Evolutionary conservation across 2,888 invertebrate genomes (phyloP).

Genomic region (Keiferia lycopersicella): DNA sequence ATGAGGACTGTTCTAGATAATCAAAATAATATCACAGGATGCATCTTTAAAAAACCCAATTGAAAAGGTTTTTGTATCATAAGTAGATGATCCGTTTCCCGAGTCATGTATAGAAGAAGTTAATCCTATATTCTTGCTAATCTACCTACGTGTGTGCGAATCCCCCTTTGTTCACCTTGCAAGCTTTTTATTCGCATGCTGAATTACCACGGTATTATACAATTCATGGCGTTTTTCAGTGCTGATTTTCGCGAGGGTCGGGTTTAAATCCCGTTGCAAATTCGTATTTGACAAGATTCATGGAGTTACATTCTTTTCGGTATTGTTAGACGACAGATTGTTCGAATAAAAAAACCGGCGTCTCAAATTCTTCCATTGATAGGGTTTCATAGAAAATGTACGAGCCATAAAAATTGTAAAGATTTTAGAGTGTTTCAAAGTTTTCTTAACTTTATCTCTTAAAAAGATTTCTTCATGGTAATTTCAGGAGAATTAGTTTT

Average conservation of each 20-base stretch:
- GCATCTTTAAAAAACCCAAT: background rate
- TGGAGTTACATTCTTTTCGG: background rate
- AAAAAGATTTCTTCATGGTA: too few relatives aligned
- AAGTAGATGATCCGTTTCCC: background rate
- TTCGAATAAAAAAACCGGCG: too few relatives aligned
- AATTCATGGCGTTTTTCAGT: conserved; percentile 41
- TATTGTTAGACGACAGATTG: background rate
- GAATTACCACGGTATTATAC: conserved; percentile 35
- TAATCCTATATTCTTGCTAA: background rate
- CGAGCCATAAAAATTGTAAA: too few relatives aligned
- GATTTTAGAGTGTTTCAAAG: too few relatives aligned
- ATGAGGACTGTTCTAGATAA: too few relatives aligned
- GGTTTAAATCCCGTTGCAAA: conserved; percentile 44
- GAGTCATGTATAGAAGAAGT: background rate
- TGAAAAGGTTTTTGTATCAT: background rate
- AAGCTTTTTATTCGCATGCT: conserved; percentile 29
- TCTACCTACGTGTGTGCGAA: conserved; percentile 10
- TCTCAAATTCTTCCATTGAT: too few relatives aligned
- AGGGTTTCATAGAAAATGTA: too few relatives aligned
- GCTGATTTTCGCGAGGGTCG: conserved; percentile 35
- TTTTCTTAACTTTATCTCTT: too few relatives aligned
- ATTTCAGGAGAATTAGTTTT: too few relatives aligned
- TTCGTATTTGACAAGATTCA: conserved; percentile 34
- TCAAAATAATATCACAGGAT: conserved; percentile 10
- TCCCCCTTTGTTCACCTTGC: conserved; percentile 25